These are phyloP conservation scores for Leucophenga maculata DNA, from an alignment of 2,888 invertebrate genomes.

Conservation along the genomic window DNA sequence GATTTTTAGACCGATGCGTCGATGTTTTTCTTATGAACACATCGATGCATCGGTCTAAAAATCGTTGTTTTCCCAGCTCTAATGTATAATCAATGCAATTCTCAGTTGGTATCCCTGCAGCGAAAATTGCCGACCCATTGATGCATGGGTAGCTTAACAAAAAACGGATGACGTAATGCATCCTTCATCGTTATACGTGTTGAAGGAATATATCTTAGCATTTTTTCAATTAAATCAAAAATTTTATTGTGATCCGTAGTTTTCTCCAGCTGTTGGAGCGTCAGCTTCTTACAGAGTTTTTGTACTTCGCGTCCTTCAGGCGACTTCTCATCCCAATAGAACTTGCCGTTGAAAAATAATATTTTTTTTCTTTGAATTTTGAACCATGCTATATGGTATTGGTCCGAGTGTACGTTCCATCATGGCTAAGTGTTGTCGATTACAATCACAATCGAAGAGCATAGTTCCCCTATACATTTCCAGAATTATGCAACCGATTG, in stretches of 20 bases:
- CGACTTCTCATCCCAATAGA: slow-evolving; percentile 98
- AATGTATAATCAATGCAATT: too few relatives aligned
- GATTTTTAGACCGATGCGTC: too few relatives aligned
- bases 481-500: slow-evolving; percentile 98
- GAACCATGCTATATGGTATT: slow-evolving; percentile 87
- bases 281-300: slow-evolving; percentile 96
- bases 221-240: slow-evolving; percentile 94
- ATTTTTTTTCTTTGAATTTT: slow-evolving; percentile 97
- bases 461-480: slow-evolving; percentile 98
- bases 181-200: slow-evolving; percentile 90
- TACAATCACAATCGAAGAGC: slow-evolving; percentile 98
- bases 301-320: slow-evolving; percentile 97
- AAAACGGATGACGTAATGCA: slow-evolving; percentile 93
- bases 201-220: slow-evolving; percentile 97
- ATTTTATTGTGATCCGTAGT: slow-evolving; percentile 93
- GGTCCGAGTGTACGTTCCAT: slow-evolving; percentile 99
- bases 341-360: slow-evolving; percentile 96
- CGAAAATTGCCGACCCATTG: slow-evolving; percentile 79
- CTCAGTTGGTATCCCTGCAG: too few relatives aligned
- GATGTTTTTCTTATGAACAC: too few relatives aligned
- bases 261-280: slow-evolving; percentile 91
- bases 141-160: slow-evolving; percentile 86
- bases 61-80: too few relatives aligned
- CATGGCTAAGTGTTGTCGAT: slow-evolving; percentile 99
- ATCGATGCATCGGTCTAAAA: too few relatives aligned